phyloP scores from a whole-genome alignment of 2,797 vertebrate genomes.

The Falco columbarius region DNA sequence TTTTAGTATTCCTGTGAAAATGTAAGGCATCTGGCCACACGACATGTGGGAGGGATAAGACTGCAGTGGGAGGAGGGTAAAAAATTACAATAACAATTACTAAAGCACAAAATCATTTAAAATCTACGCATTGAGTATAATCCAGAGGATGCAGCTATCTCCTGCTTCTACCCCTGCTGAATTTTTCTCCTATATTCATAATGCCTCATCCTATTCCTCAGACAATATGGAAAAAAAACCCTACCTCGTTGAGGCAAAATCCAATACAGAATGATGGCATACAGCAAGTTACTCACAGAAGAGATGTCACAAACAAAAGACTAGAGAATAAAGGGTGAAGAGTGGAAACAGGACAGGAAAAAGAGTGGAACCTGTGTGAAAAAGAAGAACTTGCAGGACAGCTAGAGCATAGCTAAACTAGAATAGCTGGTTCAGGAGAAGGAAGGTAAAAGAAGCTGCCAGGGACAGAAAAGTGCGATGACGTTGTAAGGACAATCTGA shows the following conservation, averaged over 20 bases:
- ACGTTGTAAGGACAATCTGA: neutral
- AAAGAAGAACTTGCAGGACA: neutral
- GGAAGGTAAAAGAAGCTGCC: neutral
- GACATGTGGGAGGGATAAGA: constrained; percentile 29
- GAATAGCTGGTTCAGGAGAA: neutral
- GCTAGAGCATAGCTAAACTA: neutral
- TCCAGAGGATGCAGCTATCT: neutral
- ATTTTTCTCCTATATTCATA: neutral
- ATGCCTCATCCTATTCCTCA: neutral
- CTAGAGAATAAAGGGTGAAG: neutral
- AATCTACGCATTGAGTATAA: neutral
- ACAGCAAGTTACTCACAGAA: constrained; percentile 22
- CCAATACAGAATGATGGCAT: neutral
- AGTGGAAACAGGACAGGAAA: neutral
- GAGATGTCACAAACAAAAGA: neutral
- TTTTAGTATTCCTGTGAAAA: constrained; percentile 50
- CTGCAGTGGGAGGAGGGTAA: neutral
- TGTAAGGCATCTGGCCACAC: constrained; percentile 45
- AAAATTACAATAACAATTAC: constrained; percentile 19
- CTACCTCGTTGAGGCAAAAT: neutral
- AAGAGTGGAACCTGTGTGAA: neutral
- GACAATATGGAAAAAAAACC: neutral
- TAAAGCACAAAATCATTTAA: constrained; percentile 4
- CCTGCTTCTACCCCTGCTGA: neutral
- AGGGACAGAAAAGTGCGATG: neutral